phyloP scores from a whole-genome alignment of 2,888 invertebrate genomes.

The Brachylomia viminalis region DNA sequence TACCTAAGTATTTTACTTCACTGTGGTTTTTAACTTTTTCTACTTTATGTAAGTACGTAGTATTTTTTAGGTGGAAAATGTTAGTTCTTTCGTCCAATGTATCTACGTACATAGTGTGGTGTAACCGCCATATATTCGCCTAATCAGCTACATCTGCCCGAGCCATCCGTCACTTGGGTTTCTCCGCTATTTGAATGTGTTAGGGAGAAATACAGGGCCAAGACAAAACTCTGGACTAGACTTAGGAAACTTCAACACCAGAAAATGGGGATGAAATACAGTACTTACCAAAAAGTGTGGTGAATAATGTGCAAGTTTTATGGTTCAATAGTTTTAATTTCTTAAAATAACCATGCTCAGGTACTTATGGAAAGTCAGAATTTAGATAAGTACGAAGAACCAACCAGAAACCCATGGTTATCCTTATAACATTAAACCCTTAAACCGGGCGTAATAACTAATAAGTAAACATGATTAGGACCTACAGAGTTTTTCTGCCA shows the following conservation, averaged over 20 bases:
- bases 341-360: no score
- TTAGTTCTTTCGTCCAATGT: not conserved
- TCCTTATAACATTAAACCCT: not conserved
- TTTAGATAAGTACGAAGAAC: no score
- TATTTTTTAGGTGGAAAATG: not conserved
- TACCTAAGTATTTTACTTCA: not conserved
- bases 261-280: no score
- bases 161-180: slow-evolving; percentile 5
- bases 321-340: no score
- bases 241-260: no score
- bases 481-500: not conserved
- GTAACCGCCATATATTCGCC: not conserved
- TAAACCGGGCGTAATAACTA: not conserved
- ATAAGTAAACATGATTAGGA: not conserved
- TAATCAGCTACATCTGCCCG: slow-evolving; percentile 4
- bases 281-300: no score
- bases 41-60: no score
- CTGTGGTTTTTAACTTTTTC: not conserved
- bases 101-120: not conserved
- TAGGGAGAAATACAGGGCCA: not conserved
- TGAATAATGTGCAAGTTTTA: no score
- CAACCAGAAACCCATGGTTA: no score
- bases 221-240: not conserved
- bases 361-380: not conserved
- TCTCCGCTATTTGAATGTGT: not conserved